These are phyloP conservation scores for Tetropium fuscum DNA, from an alignment of 2,888 invertebrate species.

Conservation along the genomic window DNA sequence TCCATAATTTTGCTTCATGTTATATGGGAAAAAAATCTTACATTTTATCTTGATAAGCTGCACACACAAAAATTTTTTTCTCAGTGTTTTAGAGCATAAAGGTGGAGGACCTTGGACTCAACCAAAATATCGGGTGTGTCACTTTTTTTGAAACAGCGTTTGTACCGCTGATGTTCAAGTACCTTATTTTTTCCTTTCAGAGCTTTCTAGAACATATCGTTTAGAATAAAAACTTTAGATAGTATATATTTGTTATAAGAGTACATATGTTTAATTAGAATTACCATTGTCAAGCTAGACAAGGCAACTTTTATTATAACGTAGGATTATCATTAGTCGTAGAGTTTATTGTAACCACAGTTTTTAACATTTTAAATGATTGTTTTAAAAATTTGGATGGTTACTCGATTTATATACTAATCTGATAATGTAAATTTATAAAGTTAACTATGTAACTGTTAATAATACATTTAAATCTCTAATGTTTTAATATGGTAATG, in stretches of 20 bases:
- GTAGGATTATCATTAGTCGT: background rate
- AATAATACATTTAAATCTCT: constrained; percentile 39
- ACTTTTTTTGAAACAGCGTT: too few species aligned
- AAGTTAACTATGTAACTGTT: constrained; percentile 48
- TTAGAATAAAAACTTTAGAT: constrained; percentile 25
- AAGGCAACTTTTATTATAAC: constrained; percentile 7
- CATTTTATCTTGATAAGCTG: too few species aligned
- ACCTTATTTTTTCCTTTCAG: constrained; percentile 10
- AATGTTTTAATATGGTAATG: constrained; percentile 7
- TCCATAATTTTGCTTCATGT: too few species aligned
- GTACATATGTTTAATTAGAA: constrained; percentile 13
- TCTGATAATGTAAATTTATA: constrained; percentile 28
- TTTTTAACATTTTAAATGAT: constrained; percentile 37
- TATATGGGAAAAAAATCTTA: too few species aligned
- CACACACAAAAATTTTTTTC: too few species aligned
- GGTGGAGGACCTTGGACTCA: too few species aligned
- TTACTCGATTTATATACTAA: constrained; percentile 25
- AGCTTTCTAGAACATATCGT: constrained; percentile 44
- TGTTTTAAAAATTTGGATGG: constrained; percentile 38
- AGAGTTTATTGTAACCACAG: constrained; percentile 21
- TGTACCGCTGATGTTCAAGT: too few species aligned
- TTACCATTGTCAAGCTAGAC: constrained; percentile 20
- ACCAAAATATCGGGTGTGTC: too few species aligned
- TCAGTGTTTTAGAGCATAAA: too few species aligned
- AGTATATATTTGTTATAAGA: constrained; percentile 19